Evolutionary conservation across 2,797 vertebrate genomes (phyloP).

Genomic region (Bradypus variegatus): DNA sequence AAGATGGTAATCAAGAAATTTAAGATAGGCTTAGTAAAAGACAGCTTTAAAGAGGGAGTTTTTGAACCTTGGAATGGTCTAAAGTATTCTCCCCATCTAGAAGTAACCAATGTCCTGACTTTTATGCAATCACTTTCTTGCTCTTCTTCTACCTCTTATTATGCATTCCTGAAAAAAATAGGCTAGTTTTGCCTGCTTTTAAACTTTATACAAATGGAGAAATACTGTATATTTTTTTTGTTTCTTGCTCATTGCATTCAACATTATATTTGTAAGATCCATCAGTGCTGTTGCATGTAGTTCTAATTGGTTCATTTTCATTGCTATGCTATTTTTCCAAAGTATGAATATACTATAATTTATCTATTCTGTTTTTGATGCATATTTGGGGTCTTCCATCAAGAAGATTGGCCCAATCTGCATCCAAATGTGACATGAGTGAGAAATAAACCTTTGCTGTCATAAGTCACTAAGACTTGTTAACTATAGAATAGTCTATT

Average conservation of each 20-base stretch:
- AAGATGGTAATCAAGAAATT: neutral
- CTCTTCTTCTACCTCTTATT: neutral
- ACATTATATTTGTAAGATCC: neutral
- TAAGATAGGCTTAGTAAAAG: neutral
- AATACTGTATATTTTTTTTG: neutral
- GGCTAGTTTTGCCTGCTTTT: neutral
- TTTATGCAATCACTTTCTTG: neutral
- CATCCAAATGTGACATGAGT: neutral
- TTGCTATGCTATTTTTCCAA: neutral
- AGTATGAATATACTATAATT: neutral
- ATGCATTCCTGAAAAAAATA: neutral
- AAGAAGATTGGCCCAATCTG: neutral
- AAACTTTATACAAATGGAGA: neutral
- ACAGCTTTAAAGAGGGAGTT: neutral
- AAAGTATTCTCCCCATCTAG: neutral
- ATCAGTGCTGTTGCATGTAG: neutral
- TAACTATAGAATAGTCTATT: neutral
- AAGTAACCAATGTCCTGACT: neutral
- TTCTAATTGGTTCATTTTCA: slow-evolving; percentile 7
- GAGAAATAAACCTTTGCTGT: neutral
- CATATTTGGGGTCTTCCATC: neutral
- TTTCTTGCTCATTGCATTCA: neutral
- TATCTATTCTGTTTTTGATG: neutral
- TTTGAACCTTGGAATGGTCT: neutral
- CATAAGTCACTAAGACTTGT: neutral